phyloP scores from a whole-genome alignment of 2,888 invertebrate genomes.

The Drosophila percnosoma region DNA sequence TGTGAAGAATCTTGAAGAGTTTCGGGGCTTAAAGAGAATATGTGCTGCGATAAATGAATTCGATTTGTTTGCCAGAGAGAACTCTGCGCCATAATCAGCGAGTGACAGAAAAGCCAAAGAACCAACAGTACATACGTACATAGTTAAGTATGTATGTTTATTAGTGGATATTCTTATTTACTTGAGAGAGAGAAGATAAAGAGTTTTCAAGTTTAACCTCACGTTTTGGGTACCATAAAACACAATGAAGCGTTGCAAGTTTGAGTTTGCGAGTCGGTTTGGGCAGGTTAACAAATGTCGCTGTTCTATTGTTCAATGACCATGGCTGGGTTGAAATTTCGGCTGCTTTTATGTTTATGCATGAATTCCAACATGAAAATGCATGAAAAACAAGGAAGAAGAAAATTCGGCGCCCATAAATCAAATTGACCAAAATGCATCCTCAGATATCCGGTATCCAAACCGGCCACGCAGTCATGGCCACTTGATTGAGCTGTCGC shows the following conservation, averaged over 20 bases:
- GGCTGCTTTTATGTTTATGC: slow-evolving; percentile 78
- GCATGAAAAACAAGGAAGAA: slow-evolving; percentile 68
- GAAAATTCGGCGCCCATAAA: slow-evolving; percentile 65
- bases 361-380: slow-evolving; percentile 78
- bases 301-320: slow-evolving; percentile 72
- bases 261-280: slow-evolving; percentile 4
- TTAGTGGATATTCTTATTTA: slow-evolving; percentile 32
- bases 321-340: slow-evolving; percentile 60
- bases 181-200: slow-evolving; percentile 40
- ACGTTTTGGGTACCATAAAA: slow-evolving; percentile 73
- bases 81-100: slow-evolving; percentile 14
- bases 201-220: slow-evolving; percentile 66
- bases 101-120: slow-evolving; percentile 52
- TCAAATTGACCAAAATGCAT: slow-evolving; percentile 58
- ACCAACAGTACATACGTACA: slow-evolving; percentile 25
- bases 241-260: slow-evolving; percentile 71
- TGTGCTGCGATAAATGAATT: slow-evolving; percentile 57
- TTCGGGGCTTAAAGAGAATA: slow-evolving; percentile 47
- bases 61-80: slow-evolving; percentile 47
- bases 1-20: slow-evolving; percentile 25
- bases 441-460: slow-evolving; percentile 14
- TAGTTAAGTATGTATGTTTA: slow-evolving; percentile 23
- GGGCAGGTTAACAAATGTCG: slow-evolving; percentile 46
- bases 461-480: slow-evolving; percentile 72
- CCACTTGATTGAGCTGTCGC: slow-evolving; percentile 79